Evolutionary conservation across 37 sponge, comb jelly and placozoan genomes (phyloP), one percentile per base, ranked within the genome.

Genomic region (Beroe forskalii): DNA sequence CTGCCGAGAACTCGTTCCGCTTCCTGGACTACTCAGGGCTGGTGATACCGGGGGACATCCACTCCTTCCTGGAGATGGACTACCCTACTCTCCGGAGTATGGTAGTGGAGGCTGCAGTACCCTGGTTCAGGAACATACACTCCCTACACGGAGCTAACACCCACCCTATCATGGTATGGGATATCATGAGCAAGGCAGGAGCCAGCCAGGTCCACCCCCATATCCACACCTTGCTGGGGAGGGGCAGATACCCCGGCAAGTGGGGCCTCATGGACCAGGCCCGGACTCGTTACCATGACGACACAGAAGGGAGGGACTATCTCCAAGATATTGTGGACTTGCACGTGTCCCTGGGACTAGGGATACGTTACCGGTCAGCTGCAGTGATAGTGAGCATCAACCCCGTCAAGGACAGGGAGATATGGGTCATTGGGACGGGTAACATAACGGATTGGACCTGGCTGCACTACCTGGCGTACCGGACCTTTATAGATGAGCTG

Each of bases 51-150:
- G 72, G 33, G 17, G 72, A 69, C 72, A 36, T 69, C 1, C 72
- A 69, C 38, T 6, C 28, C 32, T 69, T 69, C 72, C 1, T 69
- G 38, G 72, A 69, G 2, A 14, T 69, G 3, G 72, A 69, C 38
- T 27, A 27, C 32, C 72, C 27, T 12, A 36, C 39, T 33, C 32
- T 69, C 19, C 37, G 32, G 38, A 36, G 19, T 14, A 69, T 69
- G 72, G 1, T 69, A 32, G 32, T 32, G 20, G 28, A 32, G 37
- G 27, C 72, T 1, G 72, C 72, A 33, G 1, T 35, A 69, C 27
- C 72, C 38, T 69, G 72, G 72, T 69, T 69, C 32, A 32, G 39
- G 72, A 69, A 69, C 36, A 36, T 69, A 27, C 72, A 69, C 72
- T 27, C 27, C 37, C 27, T 27, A 33, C 35, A 69, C 72, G 37